Percentiles rank a stretch among this genome's conserved stretches.
phyloP scores from a whole-genome alignment of 1,140 invertebrate species.

The Trypoxylus dichotomus region DNA sequence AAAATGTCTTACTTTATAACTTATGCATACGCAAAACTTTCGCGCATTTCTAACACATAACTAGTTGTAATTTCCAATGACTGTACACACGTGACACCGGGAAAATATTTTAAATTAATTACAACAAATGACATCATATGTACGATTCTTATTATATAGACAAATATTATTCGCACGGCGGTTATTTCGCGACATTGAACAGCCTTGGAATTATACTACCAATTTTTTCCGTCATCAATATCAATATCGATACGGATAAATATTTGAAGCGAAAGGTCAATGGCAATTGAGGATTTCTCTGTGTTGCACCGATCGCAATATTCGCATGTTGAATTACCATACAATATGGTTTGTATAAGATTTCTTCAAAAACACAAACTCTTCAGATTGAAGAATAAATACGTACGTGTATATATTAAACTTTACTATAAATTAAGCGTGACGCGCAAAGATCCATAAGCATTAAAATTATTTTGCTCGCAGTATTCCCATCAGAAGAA shows the following conservation, averaged over 20 bases:
- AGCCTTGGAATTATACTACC: neutral
- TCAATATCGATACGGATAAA: neutral
- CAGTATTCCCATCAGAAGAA: neutral
- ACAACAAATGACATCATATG: neutral
- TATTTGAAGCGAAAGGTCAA: neutral
- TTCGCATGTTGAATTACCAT: neutral
- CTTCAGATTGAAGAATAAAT: neutral
- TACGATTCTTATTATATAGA: neutral
- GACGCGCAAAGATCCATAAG: no score
- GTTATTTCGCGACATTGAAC: conserved; percentile 9
- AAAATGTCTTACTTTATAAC: no score
- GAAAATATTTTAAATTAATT: neutral
- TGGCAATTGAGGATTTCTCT: neutral
- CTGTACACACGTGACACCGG: neutral
- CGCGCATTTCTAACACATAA: neutral
- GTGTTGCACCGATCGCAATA: neutral
- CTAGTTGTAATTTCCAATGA: neutral
- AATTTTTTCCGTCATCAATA: neutral
- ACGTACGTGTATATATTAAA: neutral
- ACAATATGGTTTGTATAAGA: neutral
- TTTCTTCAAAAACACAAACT: neutral
- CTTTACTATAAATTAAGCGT: neutral
- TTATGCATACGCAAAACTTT: no score
- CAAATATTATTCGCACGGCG: neutral
- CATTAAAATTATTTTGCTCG: no score